Evolutionary conservation across 2,797 vertebrate species (phyloP).

Genomic region (Molossus molossus): DNA sequence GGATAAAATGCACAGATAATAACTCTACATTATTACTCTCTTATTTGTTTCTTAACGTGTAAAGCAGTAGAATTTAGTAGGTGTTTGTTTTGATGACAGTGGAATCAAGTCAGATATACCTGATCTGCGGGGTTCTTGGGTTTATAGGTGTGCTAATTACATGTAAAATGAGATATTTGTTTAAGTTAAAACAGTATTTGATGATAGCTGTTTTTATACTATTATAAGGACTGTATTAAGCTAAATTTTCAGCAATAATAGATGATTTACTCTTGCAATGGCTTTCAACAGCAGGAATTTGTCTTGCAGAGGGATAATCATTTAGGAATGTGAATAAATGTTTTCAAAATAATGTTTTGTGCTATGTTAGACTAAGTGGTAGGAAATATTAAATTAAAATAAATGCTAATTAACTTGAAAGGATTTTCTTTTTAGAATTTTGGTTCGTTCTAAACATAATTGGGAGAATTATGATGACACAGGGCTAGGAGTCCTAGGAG

Average conservation of each 20-base stretch:
- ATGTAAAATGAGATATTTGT: neutral
- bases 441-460: neutral
- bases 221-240: neutral
- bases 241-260: slow-evolving; percentile 59
- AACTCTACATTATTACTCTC: neutral
- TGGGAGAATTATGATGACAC: neutral
- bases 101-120: neutral
- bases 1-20: neutral
- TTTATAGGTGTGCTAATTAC: neutral
- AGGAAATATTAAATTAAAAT: slow-evolving; percentile 33
- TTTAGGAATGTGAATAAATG: slow-evolving; percentile 28
- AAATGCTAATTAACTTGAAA: slow-evolving; percentile 32
- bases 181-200: slow-evolving; percentile 46
- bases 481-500: neutral
- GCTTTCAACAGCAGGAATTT: slow-evolving; percentile 42
- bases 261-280: slow-evolving; percentile 7
- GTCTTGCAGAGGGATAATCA: neutral
- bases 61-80: slow-evolving; percentile 45
- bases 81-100: neutral
- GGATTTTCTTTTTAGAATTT: slow-evolving; percentile 16
- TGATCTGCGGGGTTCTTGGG: neutral
- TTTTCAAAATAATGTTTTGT: slow-evolving; percentile 22
- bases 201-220: neutral
- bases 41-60: neutral
- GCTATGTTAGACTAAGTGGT: slow-evolving; percentile 34